phyloP scores from a whole-genome alignment of 2,113 vertebrate species.

The Onychostruthus taczanowskii region DNA sequence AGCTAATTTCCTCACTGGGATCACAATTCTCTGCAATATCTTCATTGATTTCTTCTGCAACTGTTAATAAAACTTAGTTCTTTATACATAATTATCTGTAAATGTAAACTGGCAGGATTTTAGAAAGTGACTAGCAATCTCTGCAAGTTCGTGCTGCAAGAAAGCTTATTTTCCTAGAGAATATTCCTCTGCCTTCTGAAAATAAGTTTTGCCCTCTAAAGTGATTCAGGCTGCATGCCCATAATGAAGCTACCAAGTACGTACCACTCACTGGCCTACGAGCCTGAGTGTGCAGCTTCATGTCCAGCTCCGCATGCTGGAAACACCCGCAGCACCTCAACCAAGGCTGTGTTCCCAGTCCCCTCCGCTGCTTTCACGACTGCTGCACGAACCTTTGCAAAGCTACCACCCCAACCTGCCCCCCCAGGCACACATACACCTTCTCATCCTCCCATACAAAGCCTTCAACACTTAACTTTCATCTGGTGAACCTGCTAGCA shows the following conservation, averaged over 20 bases:
- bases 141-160: background rate
- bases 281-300: accelerated
- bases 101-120: background rate
- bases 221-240: background rate
- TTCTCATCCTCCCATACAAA: conserved; percentile 2
- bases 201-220: background rate
- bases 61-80: conserved; percentile 10
- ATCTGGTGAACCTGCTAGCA: conserved; percentile 25
- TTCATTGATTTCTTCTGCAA: conserved; percentile 17
- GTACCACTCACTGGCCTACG: background rate
- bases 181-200: background rate
- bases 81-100: background rate
- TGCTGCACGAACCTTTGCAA: background rate
- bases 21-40: background rate
- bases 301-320: accelerated
- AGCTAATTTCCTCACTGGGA: conserved; percentile 17
- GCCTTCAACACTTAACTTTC: background rate
- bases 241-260: background rate
- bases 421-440: background rate
- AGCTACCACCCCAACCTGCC: background rate
- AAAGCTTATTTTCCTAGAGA: background rate
- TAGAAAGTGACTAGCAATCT: background rate
- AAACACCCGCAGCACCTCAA: accelerated
- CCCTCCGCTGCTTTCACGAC: accelerated
- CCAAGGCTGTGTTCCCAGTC: background rate